phyloP scores from a whole-genome alignment of 1,140 invertebrate species.

The Drosophila baimaii region DNA sequence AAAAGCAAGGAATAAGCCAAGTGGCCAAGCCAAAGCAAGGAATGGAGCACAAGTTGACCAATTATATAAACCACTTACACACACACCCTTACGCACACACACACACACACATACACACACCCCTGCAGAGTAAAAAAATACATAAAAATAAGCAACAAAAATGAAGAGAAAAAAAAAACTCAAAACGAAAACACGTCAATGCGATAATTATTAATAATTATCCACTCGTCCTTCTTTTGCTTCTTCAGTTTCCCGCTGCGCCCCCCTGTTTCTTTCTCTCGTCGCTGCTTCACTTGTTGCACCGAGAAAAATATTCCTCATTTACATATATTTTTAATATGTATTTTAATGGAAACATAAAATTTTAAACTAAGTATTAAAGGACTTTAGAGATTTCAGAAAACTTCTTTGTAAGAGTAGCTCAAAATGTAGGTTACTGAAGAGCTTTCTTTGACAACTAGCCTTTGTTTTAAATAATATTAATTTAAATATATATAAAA shows the following conservation, averaged over 20 bases:
- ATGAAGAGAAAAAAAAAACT: constrained; percentile 57
- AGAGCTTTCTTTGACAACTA: neutral
- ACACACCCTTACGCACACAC: constrained; percentile 20
- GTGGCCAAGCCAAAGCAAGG: constrained; percentile 5
- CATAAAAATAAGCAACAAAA: neutral
- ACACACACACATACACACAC: constrained; percentile 19
- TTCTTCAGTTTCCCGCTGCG: constrained; percentile 28
- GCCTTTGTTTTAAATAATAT: neutral
- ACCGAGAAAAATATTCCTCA: neutral
- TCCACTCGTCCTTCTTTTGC: constrained; percentile 80
- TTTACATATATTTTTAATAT: neutral
- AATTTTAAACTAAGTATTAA: neutral
- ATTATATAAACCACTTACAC: constrained; percentile 76
- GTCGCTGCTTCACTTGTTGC: neutral
- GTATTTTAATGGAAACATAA: neutral
- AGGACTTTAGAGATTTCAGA: neutral
- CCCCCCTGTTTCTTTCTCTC: constrained; percentile 7
- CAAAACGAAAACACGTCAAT: constrained; percentile 81
- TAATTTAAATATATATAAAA: neutral
- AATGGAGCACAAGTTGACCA: constrained; percentile 68
- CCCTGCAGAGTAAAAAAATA: constrained; percentile 13
- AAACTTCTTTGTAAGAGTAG: neutral
- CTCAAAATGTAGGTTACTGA: neutral
- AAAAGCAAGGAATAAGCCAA: constrained; percentile 7
- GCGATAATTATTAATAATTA: constrained; percentile 83